phyloP scores from a whole-genome alignment of 2,888 invertebrate genomes.

The Flabesymbios commensalis region DNA sequence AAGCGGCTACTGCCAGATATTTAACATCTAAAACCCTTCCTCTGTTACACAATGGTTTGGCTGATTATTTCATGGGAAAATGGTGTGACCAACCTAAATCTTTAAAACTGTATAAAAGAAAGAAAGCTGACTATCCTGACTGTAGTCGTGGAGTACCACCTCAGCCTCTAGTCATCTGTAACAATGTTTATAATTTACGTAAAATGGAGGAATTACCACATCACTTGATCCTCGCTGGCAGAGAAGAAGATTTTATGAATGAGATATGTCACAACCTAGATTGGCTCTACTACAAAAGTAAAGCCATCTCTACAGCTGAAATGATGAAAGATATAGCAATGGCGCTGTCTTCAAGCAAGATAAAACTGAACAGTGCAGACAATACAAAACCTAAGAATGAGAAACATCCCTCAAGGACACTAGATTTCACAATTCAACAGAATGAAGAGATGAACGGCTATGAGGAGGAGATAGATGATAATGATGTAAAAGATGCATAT shows the following conservation, averaged over 20 bases:
- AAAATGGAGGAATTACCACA: slow-evolving; percentile 44
- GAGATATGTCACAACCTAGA: not conserved
- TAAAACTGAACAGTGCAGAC: too few relatives aligned
- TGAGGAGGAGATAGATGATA: not conserved
- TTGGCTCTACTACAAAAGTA: not conserved
- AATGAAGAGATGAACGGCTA: slow-evolving; percentile 5
- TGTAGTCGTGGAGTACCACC: slow-evolving; percentile 39
- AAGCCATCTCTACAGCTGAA: not conserved
- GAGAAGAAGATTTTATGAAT: slow-evolving; percentile 3
- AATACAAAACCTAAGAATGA: not conserved
- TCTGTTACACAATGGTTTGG: slow-evolving; percentile 35
- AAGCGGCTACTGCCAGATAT: slow-evolving; percentile 36
- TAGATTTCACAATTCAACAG: slow-evolving; percentile 19
- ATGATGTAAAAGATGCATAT: not conserved
- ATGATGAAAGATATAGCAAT: not conserved
- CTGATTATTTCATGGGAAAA: slow-evolving; percentile 46
- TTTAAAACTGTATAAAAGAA: slow-evolving; percentile 44
- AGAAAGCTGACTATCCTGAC: slow-evolving; percentile 43
- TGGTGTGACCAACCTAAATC: slow-evolving; percentile 44
- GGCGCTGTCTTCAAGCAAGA: not conserved
- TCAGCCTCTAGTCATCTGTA: slow-evolving; percentile 37
- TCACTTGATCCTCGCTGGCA: slow-evolving; percentile 32
- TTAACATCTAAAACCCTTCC: not conserved
- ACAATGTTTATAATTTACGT: slow-evolving; percentile 19
- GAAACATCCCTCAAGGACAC: not conserved